Percentiles rank a stretch among this genome's conserved stretches.
These are phyloP conservation scores for Entelurus aequoreus DNA, from an alignment of 2,113 vertebrate species.

Conservation along the genomic window DNA sequence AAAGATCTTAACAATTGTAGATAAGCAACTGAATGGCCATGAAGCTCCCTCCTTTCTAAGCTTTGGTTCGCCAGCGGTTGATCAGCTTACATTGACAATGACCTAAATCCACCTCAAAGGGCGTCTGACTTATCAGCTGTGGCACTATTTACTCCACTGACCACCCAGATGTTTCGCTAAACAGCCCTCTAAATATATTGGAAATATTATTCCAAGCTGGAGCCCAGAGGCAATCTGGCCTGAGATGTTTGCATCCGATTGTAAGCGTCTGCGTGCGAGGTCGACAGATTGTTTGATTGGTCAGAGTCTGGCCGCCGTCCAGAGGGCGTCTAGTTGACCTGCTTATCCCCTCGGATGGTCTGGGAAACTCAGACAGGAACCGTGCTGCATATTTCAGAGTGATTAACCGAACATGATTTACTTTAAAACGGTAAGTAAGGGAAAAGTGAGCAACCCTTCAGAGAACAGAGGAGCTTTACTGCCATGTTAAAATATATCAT, in stretches of 20 bases:
- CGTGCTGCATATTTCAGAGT: conserved; percentile 12
- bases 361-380: neutral
- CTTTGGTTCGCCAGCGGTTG: conserved; percentile 42
- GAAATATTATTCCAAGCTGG: conserved; percentile 41
- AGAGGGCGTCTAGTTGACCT: conserved; percentile 62
- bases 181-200: conserved; percentile 43
- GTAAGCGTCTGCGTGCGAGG: conserved; percentile 51
- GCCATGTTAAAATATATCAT: neutral
- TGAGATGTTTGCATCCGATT: conserved; percentile 13
- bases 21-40: conserved; percentile 33
- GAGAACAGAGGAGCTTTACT: neutral
- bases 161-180: conserved; percentile 51
- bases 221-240: conserved; percentile 45
- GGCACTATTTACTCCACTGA: conserved; percentile 38
- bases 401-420: conserved; percentile 12
- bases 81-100: conserved; percentile 58
- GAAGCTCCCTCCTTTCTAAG: conserved; percentile 46
- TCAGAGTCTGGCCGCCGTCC: conserved; percentile 49
- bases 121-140: conserved; percentile 43
- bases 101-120: conserved; percentile 57
- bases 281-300: conserved; percentile 34
- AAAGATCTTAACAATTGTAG: conserved; percentile 2
- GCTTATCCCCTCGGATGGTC: conserved; percentile 21
- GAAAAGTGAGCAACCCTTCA: neutral
- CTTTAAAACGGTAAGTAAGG: neutral